Base-by-base conservation (phyloP, 2,888 invertebrate species). In the Caenorhabditis doughertyi region DNA sequence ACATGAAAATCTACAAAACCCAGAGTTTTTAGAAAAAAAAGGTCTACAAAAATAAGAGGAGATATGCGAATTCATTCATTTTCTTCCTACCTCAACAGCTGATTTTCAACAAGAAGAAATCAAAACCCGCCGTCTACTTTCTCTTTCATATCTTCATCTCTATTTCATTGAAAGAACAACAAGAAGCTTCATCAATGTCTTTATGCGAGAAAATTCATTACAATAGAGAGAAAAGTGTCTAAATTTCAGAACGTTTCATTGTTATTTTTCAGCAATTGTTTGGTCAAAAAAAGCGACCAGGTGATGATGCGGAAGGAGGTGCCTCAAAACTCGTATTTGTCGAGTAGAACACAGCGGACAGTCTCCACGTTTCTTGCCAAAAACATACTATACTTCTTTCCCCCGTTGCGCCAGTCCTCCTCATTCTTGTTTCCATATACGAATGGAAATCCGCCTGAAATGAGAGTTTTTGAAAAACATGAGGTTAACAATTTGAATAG, bases 281-380 rank as follows among this genome's bases (percentile, higher is more conserved):
- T n/a, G n/a, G 32, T 55, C 55, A 8, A 32, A 32, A 18, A 32
- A 16, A n/a, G 9, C 5, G 13, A 29, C 32, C 58, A 21, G 39
- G 39, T 58, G 39, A 35, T 32, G 18, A n/a, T n/a, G n/a, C n/a
- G n/a, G n/a, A n/a, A n/a, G n/a, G n/a, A n/a, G 21, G 39, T 58
- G 23, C 39, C 58, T 58, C 42, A 76, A 35, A 64, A 67, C 47
- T 76, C 44, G 53, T 60, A 62, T 62, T 70, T 62, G 21, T 68
- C 68, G 39, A 68, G 68, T 11, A 77, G 44, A 53, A 70, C 60
- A 27, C 77, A 77, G 5, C 62, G 77, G 44, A 77, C 62, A 9
- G 77, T 77, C 42, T 77, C 68, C 21, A 77, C 77, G 55, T 77
- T 77, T 25, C 58, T 51, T 5, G 77, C 77, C 39, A 77, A 53